These are phyloP conservation scores for Scophthalmus maximus DNA, from an alignment of 2,113 vertebrate genomes.

Conservation along the genomic window DNA sequence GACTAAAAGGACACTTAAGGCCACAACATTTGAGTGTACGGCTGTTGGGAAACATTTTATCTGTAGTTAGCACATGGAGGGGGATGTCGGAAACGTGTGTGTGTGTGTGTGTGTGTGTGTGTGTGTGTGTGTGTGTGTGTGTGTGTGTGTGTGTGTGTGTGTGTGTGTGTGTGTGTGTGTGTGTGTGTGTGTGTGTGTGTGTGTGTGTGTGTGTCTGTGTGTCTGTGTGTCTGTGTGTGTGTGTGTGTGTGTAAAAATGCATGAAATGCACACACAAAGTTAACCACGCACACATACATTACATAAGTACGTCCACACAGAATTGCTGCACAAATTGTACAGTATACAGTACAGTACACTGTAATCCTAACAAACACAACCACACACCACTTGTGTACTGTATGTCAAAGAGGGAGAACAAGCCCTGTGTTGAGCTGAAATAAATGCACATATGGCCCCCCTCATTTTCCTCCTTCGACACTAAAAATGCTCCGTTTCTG, in stretches of 20 bases:
- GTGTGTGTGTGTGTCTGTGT: slow-evolving; percentile 9
- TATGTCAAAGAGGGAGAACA: slow-evolving; percentile 13
- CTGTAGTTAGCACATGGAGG: slow-evolving; percentile 58
- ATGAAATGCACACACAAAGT: not conserved
- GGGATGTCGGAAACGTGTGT: slow-evolving; percentile 22
- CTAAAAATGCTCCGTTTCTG: slow-evolving; percentile 38
- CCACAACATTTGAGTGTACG: slow-evolving; percentile 6
- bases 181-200: slow-evolving; percentile 13
- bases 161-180: slow-evolving; percentile 6
- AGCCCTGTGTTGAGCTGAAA: slow-evolving; percentile 40
- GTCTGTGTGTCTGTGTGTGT: no score
- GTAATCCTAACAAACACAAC: slow-evolving; percentile 16
- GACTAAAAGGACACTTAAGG: slow-evolving; percentile 43
- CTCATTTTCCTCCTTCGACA: slow-evolving; percentile 45
- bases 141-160: not conserved
- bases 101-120: not conserved
- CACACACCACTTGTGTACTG: not conserved
- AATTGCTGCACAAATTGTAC: not conserved
- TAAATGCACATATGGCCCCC: slow-evolving; percentile 60
- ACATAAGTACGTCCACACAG: not conserved
- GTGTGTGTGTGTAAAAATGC: slow-evolving; percentile 21
- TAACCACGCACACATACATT: not conserved
- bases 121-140: slow-evolving; percentile 18
- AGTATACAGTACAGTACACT: not conserved
- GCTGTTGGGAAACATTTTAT: slow-evolving; percentile 59